Base-by-base conservation (phyloP, 2,888 invertebrate species). In the Himalopsyche anomala region DNA sequence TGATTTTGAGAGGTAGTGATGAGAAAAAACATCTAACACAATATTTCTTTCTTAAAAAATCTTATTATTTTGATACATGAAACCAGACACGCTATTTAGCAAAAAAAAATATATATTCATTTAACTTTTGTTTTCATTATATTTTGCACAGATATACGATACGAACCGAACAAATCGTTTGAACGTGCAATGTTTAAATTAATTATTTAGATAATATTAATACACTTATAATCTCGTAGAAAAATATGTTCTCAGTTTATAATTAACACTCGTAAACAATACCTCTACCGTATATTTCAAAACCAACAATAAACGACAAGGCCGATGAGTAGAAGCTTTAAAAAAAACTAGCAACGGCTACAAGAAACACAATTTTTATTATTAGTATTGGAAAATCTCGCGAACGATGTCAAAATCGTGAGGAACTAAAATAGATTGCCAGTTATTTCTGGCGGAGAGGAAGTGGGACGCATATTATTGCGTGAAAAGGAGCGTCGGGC, bases 401-500 rank as follows among this genome's bases (percentile, higher is more conserved):
- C 62, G 11, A 62, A 62, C 62, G 62, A 62, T 62, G 62, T 62
- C 62, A 62, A 62, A 19, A 62, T 62, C 62, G 62, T 62, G 6
- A 56, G 19, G 8, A 62, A 62, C 62, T 28, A 19, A 62, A 62
- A 62, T 62, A 62, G n/a, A 62, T 28, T 62, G 9, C 19, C 19
- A n/a, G 62, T 19, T 62, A 62, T 62, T 62, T 62, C 28, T 19
- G 62, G n/a, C 19, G 19, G 62, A n/a, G 62, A 9, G 62, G 62
- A 62, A 62, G 19, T 62, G 62, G 62, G 62, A 62, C 62, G 62
- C n/a, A 62, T 62, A 62, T 19, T 62, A 62, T 19, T 62, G 62
- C 62, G 62, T 62, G 62, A 28, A 62, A 62, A 62, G 19, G 62
- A 62, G 62, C 19, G 62, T 62, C 62, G 62, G 28, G 6, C 19